Percentiles rank a stretch among this genome's conserved stretches.
Evolutionary conservation across 2,113 vertebrate species (phyloP).

Genomic region (Mastomys coucha): DNA sequence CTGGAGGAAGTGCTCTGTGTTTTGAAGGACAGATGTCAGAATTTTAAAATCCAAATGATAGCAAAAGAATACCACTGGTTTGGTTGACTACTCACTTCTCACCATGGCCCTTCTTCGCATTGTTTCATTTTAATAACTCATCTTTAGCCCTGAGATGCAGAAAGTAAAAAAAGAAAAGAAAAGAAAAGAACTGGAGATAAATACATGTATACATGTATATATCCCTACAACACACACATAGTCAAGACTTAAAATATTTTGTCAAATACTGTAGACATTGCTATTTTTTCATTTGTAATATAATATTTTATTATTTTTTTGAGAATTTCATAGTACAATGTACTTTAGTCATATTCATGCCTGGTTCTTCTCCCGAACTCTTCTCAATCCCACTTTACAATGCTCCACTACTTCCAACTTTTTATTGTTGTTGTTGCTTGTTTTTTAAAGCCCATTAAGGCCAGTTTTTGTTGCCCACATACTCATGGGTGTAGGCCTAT

Average conservation of each 20-base stretch:
- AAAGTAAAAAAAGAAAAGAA: background rate
- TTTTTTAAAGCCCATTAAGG: background rate
- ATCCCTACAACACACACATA: background rate
- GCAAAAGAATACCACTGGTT: background rate
- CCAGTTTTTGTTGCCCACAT: background rate
- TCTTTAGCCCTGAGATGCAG: background rate
- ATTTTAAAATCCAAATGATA: slow-evolving; percentile 62
- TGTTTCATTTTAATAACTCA: background rate
- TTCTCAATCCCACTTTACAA: background rate
- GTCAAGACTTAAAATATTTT: slow-evolving; percentile 10
- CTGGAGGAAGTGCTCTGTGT: slow-evolving; percentile 51
- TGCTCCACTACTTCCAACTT: background rate
- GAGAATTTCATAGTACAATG: background rate
- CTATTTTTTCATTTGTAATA: background rate
- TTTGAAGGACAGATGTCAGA: background rate
- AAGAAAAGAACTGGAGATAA: too few species aligned
- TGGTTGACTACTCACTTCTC: slow-evolving; percentile 17
- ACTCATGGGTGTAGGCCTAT: background rate
- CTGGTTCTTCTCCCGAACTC: background rate
- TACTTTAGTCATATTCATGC: background rate
- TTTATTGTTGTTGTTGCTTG: background rate
- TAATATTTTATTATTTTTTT: background rate
- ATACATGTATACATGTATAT: too few species aligned
- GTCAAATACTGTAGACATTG: background rate
- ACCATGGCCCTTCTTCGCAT: background rate